Base-by-base conservation (phyloP, 2,888 invertebrate species). In the Tricholauxania praeusta region DNA sequence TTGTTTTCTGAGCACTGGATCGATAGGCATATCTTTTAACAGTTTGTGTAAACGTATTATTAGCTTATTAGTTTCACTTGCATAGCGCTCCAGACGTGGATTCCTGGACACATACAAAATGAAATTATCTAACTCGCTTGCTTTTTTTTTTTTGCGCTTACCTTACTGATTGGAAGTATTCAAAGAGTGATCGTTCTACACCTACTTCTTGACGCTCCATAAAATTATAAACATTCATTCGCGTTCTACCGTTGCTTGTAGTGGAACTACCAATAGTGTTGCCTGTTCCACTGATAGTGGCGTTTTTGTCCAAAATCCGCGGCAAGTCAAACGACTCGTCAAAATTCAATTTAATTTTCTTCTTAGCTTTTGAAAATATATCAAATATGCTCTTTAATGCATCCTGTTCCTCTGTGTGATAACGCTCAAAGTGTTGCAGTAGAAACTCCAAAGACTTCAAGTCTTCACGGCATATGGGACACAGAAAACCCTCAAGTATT, bases 41-140 rank as follows among this genome's bases (percentile, higher is more conserved):
- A 99, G 89, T 85, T 97, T 96, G 87, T 98, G 97, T 79, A 99
- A 89, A 79, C 99, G 90, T 84, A 99, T 97, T 66, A 99, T 91
- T 72, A 99, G 88, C 87, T 97, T 98, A 86, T 99, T 99, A 1
- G 98, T 98, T 88, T 98, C 97, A 12, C 95, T 93, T 0, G 97
- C 95, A 84, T 94, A 95, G 80, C 96, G 91, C 87, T 98, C 97
- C 74, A 98, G 89, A 73, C 94, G 89, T 2, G 90, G 88, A 81
- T 91, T 92, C 76, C 94, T 69, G 39, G 59, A 39, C 39, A 39
- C 39, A 39, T 39, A 39, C 28, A 4, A 80, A 53, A 53, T 53
- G 1, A 39, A 39, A 39, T 39, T 39, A 39, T 39, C 39, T 39
- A 1, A 39, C 0, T 28, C 28, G 28, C 10, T 5, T 32, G 32